Base-by-base conservation (phyloP, 2,888 invertebrate genomes). In the Drosophila algonquin region DNA sequence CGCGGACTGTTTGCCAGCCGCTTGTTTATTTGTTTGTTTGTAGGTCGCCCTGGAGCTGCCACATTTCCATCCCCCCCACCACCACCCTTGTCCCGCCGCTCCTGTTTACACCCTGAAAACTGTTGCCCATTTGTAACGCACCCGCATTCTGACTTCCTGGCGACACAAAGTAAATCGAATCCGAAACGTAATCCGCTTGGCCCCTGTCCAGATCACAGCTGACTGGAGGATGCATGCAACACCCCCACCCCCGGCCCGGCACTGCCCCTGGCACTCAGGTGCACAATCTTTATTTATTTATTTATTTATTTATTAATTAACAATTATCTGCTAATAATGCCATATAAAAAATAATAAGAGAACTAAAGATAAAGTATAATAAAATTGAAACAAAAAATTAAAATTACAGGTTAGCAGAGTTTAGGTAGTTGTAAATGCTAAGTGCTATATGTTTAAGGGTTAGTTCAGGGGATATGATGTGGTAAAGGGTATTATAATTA, bases 1-100 rank as follows among this genome's bases (percentile, higher is more conserved):
- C 83, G 68, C 73, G 73, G 75, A 65, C 59, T 85, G 79, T 81
- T 73, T 85, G 77, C 67, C 63, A 62, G 69, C 45, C 32, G 76
- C 88, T 62, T 70, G 74, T 61, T 82, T 84, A 74, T 79, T 76
- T 78, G 73, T 75, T 73, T 70, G 63, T 50, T 40, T 52, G 58
- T 50, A 61, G 78, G 65, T 75, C 72, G 78, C 24, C 27, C 59
- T 68, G 45, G 52, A 50, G n/a, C 14, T 21, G 14, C 53, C 48
- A 60, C 52, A 16, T 50, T 10, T 67, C 44, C 24, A 46, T 16
- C 53, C 47, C 10, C 10, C 14, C 0, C 27, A 40, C 50, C 9
- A n/a, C 14, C 16, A 6, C n/a, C 24, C 40, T 12, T 1, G 12
- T 3, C 12, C 21, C n/a, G 16, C 50, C 3, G 16, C 24, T 12